Evolutionary conservation across 2,113 vertebrate species (phyloP), one percentile per base, ranked within the genome.

Genomic region (Chloropsis hardwickii): DNA sequence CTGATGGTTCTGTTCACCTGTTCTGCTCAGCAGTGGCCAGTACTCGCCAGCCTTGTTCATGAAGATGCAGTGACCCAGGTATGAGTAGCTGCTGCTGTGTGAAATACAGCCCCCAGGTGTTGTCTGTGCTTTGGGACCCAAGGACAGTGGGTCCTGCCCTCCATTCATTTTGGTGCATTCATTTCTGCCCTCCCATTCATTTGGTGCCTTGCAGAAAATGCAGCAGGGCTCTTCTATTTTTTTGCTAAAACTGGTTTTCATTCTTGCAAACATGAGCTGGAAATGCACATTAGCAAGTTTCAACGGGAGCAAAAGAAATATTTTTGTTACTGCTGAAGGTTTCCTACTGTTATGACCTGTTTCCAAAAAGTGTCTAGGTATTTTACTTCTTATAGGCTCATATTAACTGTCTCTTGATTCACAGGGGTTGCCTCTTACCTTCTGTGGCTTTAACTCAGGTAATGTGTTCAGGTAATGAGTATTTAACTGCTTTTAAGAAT

Each of bases 71-170:
- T 42, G 74, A 20, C 22, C 37, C 39, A 21, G 18, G 29, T 69
- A 40, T 86, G 67, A 33, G 71, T 40, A 53, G 37, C 31, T 72
- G 39, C 47, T 50, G 42, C 60, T 62, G 18, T 35, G 51, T 64
- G 74, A 93, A 76, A 72, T 57, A 4, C 24, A 60, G 18, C 4
- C 51, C 65, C 23, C 20, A 47, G 53, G 8, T 33, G 22, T 20
- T 39, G 35, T 8, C 12, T 13, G 6, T 0, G 0, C 60, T 42
- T 70, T 11, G 19, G 82, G 54, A 82, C 37, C 25, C 19, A 5
- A 67, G 81, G 35, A 58, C 28, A 33, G 65, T 1, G 11, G n/a
- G n/a, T n/a, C n/a, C n/a, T n/a, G n/a, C n/a, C n/a, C n/a, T n/a
- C n/a, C n/a, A n/a, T n/a, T n/a, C n/a, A n/a, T n/a, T n/a, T n/a